Evolutionary conservation across 35 echinoderm and acorn worm genomes (phyloP).

Genomic region (Ophioderma brevispina): DNA sequence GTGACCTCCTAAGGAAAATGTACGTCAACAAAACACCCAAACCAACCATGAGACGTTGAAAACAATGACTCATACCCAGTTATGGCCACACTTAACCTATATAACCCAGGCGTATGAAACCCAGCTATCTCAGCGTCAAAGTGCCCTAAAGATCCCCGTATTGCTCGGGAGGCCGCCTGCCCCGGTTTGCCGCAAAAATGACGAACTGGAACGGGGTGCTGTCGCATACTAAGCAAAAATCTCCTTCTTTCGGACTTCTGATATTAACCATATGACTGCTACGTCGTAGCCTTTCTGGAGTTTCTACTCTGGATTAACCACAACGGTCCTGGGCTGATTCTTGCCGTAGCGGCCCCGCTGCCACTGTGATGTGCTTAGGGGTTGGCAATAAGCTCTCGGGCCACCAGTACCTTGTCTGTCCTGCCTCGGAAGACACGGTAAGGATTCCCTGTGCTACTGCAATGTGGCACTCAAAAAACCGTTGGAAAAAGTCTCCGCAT

Average conservation of each 20-base stretch:
- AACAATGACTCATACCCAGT: too few relatives aligned
- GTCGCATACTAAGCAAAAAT: not conserved
- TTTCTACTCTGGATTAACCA: conserved; percentile 16
- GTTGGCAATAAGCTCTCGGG: conserved; percentile 19
- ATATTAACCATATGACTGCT: not conserved
- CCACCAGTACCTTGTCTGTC: conserved; percentile 22
- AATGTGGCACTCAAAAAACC: not conserved
- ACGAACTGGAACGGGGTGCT: conserved; percentile 37
- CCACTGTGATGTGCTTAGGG: conserved; percentile 10
- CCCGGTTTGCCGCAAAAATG: not conserved
- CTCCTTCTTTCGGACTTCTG: not conserved
- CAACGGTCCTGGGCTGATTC: not conserved
- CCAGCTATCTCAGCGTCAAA: too few relatives aligned
- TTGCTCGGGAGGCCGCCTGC: not conserved
- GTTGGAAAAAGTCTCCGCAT: too few relatives aligned
- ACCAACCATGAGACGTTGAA: too few relatives aligned
- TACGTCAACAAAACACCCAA: too few relatives aligned
- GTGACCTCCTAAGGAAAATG: too few relatives aligned
- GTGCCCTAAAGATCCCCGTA: too few relatives aligned
- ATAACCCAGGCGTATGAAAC: too few relatives aligned
- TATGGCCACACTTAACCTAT: too few relatives aligned
- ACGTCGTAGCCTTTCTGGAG: conserved; percentile 35
- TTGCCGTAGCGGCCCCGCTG: conserved; percentile 25
- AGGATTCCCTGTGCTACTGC: not conserved
- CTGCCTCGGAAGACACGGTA: not conserved